Base-by-base conservation (phyloP, 2,797 vertebrate genomes). In the Thunnus albacares region DNA sequence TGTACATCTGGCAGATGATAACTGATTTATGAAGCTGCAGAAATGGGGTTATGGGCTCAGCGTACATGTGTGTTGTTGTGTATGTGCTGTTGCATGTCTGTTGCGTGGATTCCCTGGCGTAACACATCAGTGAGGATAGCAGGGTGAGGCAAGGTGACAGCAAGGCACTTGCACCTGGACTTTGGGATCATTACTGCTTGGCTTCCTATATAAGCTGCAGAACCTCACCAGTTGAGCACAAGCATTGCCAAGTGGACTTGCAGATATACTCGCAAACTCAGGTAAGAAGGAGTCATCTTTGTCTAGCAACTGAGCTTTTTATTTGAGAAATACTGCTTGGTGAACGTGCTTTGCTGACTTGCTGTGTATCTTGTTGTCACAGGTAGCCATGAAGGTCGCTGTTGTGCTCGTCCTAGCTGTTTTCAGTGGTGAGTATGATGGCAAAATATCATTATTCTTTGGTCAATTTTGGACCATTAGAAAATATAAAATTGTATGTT, bases 341-440 rank as follows among this genome's bases (percentile, higher is more conserved):
- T 3, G n/a, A 55, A 61, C 15, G 33, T 12, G 5, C 49, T 53
- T 30, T 57, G 22, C 80, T 84, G 65, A 79, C 52, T 26, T n/a
- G 2, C 9, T 41, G 22, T 58, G 0, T 63, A 15, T 59, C 11
- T 61, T 59, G 13, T 71, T 20, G 7, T 15, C 71, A 71, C 82
- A 59, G 58, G 82, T n/a, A 90, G 55, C 87, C 82, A 96, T 96
- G 95, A 96, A 93, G 92, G 81, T 94, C 77, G 87, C 93, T 5
- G 89, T 72, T 79, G 87, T 96, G 66, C 91, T 96, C 56, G 87
- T 90, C 68, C 76, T 95, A 2, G 94, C 92, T 20, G 77, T 89
- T 77, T 92, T 95, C 81, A 90, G 83, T n/a, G 92, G 95, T 94
- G 79, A 93, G 92, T 89, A 35, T 35, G 20, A 33, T 11, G 6